These are phyloP conservation scores for Zosterops hypoxanthus DNA, from an alignment of 2,113 vertebrate species.

Conservation along the genomic window DNA sequence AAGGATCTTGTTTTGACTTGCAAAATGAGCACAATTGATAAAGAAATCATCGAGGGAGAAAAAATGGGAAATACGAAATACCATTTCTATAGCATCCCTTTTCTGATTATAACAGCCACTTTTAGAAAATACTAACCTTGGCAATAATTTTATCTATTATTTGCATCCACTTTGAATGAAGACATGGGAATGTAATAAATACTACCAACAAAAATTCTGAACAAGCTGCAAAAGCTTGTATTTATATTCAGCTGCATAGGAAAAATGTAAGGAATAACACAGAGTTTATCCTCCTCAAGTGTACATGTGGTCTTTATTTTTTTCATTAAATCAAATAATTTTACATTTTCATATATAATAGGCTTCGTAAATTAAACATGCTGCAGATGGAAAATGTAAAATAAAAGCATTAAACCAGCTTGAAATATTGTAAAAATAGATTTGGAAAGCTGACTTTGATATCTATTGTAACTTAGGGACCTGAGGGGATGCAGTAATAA, in stretches of 20 bases:
- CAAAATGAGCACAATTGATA: constrained; percentile 32
- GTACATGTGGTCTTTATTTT: neutral
- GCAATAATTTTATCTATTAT: constrained; percentile 30
- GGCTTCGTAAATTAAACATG: neutral
- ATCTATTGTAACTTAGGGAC: neutral
- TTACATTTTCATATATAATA: constrained; percentile 1
- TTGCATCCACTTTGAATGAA: neutral
- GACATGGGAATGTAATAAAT: neutral
- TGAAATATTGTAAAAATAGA: constrained; percentile 41
- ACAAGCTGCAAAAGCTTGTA: neutral
- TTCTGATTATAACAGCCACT: constrained; percentile 10
- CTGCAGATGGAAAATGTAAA: neutral
- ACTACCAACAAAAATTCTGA: neutral
- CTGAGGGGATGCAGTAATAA: constrained; percentile 5
- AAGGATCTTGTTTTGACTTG: constrained; percentile 53
- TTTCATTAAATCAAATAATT: neutral
- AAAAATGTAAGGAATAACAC: neutral
- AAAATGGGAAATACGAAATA: constrained; percentile 33
- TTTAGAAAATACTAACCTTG: neutral
- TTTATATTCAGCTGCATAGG: neutral
- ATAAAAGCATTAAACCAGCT: neutral
- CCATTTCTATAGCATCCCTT: constrained; percentile 30
- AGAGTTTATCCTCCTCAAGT: neutral
- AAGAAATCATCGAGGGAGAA: constrained; percentile 36
- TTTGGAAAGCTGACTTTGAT: constrained; percentile 25